Evolutionary conservation across 1,140 invertebrate species (phyloP).

Genomic region (Zaprionus nigranus): DNA sequence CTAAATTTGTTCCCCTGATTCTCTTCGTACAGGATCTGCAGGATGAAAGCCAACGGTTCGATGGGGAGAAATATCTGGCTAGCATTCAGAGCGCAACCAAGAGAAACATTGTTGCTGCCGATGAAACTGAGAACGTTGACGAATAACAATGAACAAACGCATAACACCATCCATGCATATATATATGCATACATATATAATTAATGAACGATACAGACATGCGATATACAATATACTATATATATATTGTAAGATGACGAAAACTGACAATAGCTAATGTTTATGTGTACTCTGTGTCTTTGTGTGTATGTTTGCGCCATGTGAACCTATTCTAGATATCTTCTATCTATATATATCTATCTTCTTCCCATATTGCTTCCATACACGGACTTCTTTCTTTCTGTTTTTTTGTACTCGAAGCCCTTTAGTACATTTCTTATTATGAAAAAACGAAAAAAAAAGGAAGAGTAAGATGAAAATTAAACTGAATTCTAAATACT

Average conservation of each 20-base stretch:
- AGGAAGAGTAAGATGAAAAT: constrained; percentile 25
- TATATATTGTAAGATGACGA: constrained; percentile 13
- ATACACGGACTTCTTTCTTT: constrained; percentile 35
- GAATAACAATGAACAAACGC: constrained; percentile 50
- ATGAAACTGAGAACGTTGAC: constrained; percentile 70
- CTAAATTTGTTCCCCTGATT: not conserved
- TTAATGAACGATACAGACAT: constrained; percentile 37
- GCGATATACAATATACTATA: constrained; percentile 7
- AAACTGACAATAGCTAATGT: constrained; percentile 51
- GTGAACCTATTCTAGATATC: too few species aligned
- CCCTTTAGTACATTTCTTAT: constrained; percentile 42
- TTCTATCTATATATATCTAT: not conserved
- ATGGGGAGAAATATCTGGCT: constrained; percentile 81
- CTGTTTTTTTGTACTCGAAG: constrained; percentile 46
- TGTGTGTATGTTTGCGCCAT: constrained; percentile 15
- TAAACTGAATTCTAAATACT: constrained; percentile 53
- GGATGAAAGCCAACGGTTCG: constrained; percentile 81
- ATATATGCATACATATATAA: constrained; percentile 4
- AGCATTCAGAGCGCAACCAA: constrained; percentile 74
- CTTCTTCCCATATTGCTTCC: constrained; percentile 13
- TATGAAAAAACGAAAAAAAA: constrained; percentile 68
- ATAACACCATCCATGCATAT: not conserved
- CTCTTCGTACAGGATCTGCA: constrained; percentile 69
- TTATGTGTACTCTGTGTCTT: constrained; percentile 16
- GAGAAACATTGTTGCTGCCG: constrained; percentile 75